Base-by-base conservation (phyloP, 2,113 vertebrate genomes). In the Centropus bengalensis region DNA sequence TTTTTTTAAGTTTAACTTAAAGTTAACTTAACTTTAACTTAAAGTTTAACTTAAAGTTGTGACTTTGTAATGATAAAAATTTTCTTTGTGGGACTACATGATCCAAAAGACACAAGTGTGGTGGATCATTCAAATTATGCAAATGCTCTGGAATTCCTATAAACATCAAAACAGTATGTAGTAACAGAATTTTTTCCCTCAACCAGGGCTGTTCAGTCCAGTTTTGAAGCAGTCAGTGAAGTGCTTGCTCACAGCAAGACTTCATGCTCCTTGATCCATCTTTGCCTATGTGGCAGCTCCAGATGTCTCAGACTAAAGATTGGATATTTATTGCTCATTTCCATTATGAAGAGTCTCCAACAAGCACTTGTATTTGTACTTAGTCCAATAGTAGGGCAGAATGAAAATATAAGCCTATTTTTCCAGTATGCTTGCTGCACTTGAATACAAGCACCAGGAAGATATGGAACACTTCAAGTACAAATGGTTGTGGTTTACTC, bases 181-280 rank as follows among this genome's bases (percentile, higher is more conserved):
- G 82, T 45, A 73, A 58, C 54, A 52, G 45, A 28, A 51, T 51
- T 69, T 52, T 68, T 42, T 73, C 56, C 68, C 44, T 54, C 5
- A 93, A 91, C 80, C 88, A 90, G 40, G 86, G 33, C 42, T 59
- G 52, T 66, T 95, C 68, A 93, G 79, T 91, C 33, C 66, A 51
- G n/a, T 67, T 91, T 80, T 51, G 71, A 93, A 83, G 71, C 63
- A 51, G 68, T 59, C 74, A 47, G 59, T 71, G 52, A 83, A 93
- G 51, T 21, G 14, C 59, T 90, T 86, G 52, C 42, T 90, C 67
- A 86, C 60, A 86, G 68, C 73, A 38, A 32, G 52, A 52, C 26
- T 24, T 92, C 86, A 27, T 55, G 51, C 20, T 77, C 14, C 67
- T 84, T 60, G 32, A 63, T 79, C n/a, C 36, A 20, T 54, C 42